Base-by-base conservation (phyloP, 2,888 invertebrate species). In the Anagyrus pseudococci region DNA sequence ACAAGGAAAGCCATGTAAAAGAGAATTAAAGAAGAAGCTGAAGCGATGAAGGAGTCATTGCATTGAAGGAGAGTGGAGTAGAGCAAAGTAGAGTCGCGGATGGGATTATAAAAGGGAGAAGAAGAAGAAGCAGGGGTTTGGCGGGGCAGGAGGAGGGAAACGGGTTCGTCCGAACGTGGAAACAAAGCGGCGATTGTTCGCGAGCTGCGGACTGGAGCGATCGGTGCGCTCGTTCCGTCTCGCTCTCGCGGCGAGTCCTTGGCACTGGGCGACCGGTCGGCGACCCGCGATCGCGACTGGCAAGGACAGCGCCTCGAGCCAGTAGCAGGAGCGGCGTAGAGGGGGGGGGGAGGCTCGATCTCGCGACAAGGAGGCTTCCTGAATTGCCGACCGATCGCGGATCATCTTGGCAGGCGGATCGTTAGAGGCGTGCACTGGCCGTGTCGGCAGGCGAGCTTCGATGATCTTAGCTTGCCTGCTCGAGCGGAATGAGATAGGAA, bases 211-310 rank as follows among this genome's bases (percentile, higher is more conserved):
- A 48, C 50, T 46, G 46, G 55, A 55, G 57, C 57, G 52, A 40
- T 46, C 57, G 44, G 20, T 37, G 23, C 43, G 13, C 26, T 20
- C 33, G 23, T 44, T 8, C 13, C 26, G 37, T 47, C 44, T 26
- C 25, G 26, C 25, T 15, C 23, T 7, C 41, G 47, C 15, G 26
- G 15, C 26, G 67, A 72, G 75, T 75, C 76, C 76, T 76, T 76
- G 76, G 73, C 75, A 75, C 70, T 69, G 75, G 71, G 62, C 75
- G 74, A 72, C 74, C 75, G 73, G 75, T 76, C 73, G 74, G 71
- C 74, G 76, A 76, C 73, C 70, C 68, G 63, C 48, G 52, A 19
- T 19, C 17, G 22, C 29, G 7, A 22, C 58, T 46, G 50, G 58
- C 60, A 60, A 64, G 64, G 57, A 60, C 61, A 59, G 48, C 2